Conservation (phyloP, 2,888 invertebrate species). For the Graphium colonna region DNA sequence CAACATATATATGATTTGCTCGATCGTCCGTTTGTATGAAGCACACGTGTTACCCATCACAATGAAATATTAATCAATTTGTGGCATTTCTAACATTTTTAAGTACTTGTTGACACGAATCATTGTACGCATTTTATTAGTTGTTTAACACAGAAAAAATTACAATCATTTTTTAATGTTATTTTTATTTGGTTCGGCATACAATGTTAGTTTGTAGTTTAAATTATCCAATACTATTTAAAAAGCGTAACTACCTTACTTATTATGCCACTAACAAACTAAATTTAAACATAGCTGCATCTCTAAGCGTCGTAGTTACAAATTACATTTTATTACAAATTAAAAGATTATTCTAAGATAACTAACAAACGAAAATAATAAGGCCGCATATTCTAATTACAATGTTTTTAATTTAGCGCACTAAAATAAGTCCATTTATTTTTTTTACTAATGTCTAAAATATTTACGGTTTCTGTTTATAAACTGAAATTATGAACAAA, state of each 20-base stretch:
- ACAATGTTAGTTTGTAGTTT: background rate
- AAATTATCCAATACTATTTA: background rate
- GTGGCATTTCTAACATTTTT: too few species aligned
- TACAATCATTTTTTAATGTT: background rate
- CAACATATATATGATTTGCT: conserved; percentile 63
- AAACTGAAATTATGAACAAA: too few species aligned
- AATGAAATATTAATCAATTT: background rate
- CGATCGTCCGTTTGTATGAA: conserved; percentile 50
- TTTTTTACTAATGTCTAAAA: too few species aligned
- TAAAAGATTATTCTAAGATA: too few species aligned
- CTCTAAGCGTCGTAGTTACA: background rate
- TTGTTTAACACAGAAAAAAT: too few species aligned
- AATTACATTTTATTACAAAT: background rate
- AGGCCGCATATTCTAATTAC: background rate
- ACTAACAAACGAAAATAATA: background rate
- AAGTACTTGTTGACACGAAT: too few species aligned
- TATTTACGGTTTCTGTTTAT: too few species aligned
- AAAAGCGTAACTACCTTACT: background rate
- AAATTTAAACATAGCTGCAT: background rate
- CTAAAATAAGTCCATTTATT: too few species aligned
- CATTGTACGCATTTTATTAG: too few species aligned
- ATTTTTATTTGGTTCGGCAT: too few species aligned
- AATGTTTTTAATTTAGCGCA: too few species aligned
- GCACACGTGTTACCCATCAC: conserved; percentile 29
- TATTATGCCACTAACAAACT: background rate